Evolutionary conservation across 2,113 vertebrate species (phyloP).

Genomic region (Pheucticus melanocephalus): DNA sequence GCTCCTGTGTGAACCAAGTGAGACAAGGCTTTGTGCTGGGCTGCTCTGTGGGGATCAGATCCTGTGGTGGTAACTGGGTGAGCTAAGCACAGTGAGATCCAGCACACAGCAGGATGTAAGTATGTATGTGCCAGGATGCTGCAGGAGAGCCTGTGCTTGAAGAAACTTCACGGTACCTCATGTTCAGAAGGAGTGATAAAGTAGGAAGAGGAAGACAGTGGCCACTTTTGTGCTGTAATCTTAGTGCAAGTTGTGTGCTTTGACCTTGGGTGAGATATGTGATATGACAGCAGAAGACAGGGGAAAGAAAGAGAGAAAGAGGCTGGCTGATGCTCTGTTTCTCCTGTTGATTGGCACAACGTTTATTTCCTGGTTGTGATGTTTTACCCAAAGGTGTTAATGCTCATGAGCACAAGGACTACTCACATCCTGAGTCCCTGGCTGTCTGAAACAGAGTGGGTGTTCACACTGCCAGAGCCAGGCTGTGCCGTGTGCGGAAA

Average conservation of each 20-base stretch:
- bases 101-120: fast-evolving
- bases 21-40: background rate
- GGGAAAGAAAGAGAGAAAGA: background rate
- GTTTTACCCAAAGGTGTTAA: background rate
- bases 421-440: background rate
- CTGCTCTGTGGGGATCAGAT: background rate
- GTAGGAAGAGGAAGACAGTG: background rate
- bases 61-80: background rate
- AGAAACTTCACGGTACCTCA: background rate
- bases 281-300: background rate
- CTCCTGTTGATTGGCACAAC: background rate
- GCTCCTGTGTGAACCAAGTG: background rate
- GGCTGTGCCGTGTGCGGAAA: background rate
- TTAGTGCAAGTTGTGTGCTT: background rate
- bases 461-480: background rate
- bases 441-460: background rate
- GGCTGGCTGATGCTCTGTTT: background rate
- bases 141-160: background rate
- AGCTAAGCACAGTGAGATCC: background rate
- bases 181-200: background rate
- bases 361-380: background rate
- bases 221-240: background rate
- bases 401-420: background rate
- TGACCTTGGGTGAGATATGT: background rate
- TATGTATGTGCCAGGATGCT: background rate